Evolutionary conservation across 2,113 vertebrate genomes (phyloP), one percentile per base, ranked within the genome.

Genomic region (Mandrillus leucophaeus): DNA sequence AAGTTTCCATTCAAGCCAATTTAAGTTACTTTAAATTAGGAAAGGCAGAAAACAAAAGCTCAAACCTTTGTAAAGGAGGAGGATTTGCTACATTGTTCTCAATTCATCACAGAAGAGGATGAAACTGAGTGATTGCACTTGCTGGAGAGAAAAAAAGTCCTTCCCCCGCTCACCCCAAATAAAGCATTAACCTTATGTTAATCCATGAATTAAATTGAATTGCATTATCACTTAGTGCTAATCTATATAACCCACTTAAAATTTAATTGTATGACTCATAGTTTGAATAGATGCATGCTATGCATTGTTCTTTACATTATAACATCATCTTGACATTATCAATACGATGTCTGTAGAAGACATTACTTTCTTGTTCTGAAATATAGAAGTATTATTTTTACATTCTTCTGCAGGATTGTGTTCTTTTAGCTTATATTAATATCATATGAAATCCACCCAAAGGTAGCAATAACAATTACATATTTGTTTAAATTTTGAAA

Each of bases 41-140:
- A 59, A 92, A 55, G 35, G 22, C 9, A 52, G 73, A 78, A 98
- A 98, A 93, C 80, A 91, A 96, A 96, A 95, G 48, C 55, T 12
- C 23, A 50, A 43, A 50, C 38, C 57, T 14, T 64, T 81, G 32
- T 85, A 57, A 90, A 86, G 64, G 83, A 93, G 66, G 66, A 57
- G 45, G 23, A 27, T 96, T 95, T 96, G 73, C 55, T 86, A 43
- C 23, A 61, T 68, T 87, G 92, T 25, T 97, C 64, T 94, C 38
- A 90, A 73, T 86, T 93, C 35, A 90, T 97, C 72, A 80, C 13
- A 76, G 85, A 79, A 70, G 4, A 32, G 16, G 40, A 66, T 76
- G 75, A 95, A 92, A n/a, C 18, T 55, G 16, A 93, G 84, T 78
- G 32, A 94, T 1, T 48, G 17, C 8, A 64, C 5, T 94, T 83